Evolutionary conservation across 1,140 invertebrate species (phyloP), one percentile per base, ranked within the genome.

Genomic region (Octopus sinensis): DNA sequence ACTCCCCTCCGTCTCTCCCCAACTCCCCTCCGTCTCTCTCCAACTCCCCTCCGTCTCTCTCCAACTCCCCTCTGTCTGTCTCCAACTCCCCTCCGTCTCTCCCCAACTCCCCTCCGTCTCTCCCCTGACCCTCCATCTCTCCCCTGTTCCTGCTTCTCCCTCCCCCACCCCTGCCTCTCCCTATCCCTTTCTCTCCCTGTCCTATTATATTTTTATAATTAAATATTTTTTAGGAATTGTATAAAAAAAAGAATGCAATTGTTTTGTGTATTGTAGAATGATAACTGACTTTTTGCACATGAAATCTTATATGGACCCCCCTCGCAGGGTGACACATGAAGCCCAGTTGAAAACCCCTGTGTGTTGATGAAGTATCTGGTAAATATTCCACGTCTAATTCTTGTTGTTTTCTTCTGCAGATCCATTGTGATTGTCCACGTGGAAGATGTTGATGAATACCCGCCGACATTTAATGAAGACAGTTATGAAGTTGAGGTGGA

Each of bases 401-500:
- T 6, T 10, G 75, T 52, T 51, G n/a, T 23, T 81, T 80, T 85
- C 87, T 84, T 89, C 92, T 90, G 86, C 92, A 96, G 96, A 87
- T 96, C 96, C 0, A 96, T 96, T 81, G 96, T 98, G 56, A 95
- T 97, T 90, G 96, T 98, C 84, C 95, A 95, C n/a, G 97, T 99
- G 79, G 94, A 95, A 73, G 96, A 98, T 91, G 96, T 98, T 80
- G 98, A 98, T 91, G 96, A 98, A 88, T 98, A 95, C 90, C 94
- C 96, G 7, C 88, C 88, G 4, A 86, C 83, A 53, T 90, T 88
- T 85, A 88, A 87, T 9, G 86, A 88, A 80, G 80, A 84, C 2
- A 84, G 84, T 3, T 91, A 91, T 83, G 95, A 96, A 23, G 94
- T 94, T 81, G 94, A 96, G 82, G 95, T 98, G 7, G 96, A 97